phyloP scores from a whole-genome alignment of 2,797 vertebrate species.

The Peromyscus melanophrys region DNA sequence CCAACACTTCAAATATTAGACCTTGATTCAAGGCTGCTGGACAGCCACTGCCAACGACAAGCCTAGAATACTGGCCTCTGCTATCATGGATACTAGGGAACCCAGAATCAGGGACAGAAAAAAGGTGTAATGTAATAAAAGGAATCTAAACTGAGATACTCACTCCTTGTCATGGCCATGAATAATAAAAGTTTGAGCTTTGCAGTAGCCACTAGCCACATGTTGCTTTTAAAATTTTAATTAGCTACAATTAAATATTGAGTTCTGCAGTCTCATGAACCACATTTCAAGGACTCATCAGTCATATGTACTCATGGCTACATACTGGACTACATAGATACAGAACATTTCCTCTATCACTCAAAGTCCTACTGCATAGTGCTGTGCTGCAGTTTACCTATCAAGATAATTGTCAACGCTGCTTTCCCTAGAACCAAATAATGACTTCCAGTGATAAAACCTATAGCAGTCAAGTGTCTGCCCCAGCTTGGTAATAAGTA shows the following conservation, averaged over 20 bases:
- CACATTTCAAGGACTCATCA: neutral
- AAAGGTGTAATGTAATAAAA: neutral
- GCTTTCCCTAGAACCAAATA: neutral
- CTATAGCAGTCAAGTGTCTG: neutral
- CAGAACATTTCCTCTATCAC: neutral
- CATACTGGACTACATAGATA: neutral
- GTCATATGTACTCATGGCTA: neutral
- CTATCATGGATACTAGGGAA: neutral
- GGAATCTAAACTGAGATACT: conserved; percentile 14
- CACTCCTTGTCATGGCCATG: neutral
- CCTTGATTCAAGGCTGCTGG: neutral
- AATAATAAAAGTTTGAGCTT: neutral
- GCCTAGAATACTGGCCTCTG: neutral
- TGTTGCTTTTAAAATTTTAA: conserved; percentile 23
- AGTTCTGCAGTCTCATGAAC: neutral
- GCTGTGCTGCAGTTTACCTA: neutral
- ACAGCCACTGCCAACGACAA: neutral
- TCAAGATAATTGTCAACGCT: neutral
- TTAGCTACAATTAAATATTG: conserved; percentile 40
- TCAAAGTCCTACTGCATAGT: neutral
- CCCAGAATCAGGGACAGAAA: neutral
- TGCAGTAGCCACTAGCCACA: neutral
- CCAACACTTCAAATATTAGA: neutral
- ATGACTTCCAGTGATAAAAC: neutral
- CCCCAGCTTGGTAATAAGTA: neutral